phyloP scores from a whole-genome alignment of 2,888 invertebrate species.

The Brenthis ino region DNA sequence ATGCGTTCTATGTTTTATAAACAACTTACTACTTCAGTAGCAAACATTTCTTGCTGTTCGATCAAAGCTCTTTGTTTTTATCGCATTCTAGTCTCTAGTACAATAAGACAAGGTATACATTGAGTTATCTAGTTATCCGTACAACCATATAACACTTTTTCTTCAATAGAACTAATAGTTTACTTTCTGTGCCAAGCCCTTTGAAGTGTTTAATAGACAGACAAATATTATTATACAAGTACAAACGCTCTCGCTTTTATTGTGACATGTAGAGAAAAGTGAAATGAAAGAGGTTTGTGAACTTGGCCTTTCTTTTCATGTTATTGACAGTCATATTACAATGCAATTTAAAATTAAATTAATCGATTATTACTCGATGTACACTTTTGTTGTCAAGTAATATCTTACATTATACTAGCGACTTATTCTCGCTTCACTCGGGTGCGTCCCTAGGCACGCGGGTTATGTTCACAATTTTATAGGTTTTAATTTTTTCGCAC shows the following conservation, averaged over 20 bases:
- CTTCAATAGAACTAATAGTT: constrained; percentile 36
- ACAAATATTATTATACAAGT: constrained; percentile 43
- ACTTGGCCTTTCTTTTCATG: constrained; percentile 40
- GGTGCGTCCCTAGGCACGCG: no score
- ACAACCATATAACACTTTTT: constrained; percentile 37
- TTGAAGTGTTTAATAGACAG: constrained; percentile 42
- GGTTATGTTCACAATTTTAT: no score
- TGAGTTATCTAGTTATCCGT: constrained; percentile 15
- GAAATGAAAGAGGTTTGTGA: constrained; percentile 42
- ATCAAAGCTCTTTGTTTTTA: constrained; percentile 22
- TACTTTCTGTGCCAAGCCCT: constrained; percentile 38
- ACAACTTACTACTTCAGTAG: constrained; percentile 23
- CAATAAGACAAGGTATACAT: constrained; percentile 27
- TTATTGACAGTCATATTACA: constrained; percentile 27
- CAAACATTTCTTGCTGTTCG: constrained; percentile 26
- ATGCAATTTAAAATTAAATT: constrained; percentile 25
- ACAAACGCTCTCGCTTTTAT: constrained; percentile 47
- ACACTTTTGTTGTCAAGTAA: not conserved
- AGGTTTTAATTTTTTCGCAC: no score
- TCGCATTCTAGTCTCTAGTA: constrained; percentile 30
- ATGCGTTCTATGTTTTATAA: constrained; percentile 9
- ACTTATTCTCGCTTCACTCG: not conserved
- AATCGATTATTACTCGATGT: not conserved
- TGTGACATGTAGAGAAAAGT: constrained; percentile 46
- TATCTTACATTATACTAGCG: not conserved